These are phyloP conservation scores for Chaetoderma sp. DNA, from an alignment of 2,888 invertebrate genomes.

Conservation along the genomic window DNA sequence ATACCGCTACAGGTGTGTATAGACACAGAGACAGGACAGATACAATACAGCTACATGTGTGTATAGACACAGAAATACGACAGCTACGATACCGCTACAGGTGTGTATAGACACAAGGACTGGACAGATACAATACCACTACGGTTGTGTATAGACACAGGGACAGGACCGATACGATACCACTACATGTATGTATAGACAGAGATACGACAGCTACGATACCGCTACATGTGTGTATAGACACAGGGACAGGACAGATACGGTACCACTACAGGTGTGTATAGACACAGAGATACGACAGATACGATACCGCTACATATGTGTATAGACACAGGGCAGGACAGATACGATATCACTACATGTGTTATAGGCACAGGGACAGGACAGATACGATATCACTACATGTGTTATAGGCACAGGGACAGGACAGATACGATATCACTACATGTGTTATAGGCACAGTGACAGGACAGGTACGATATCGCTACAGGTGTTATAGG, in stretches of 20 bases:
- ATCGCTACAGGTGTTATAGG: too few relatives aligned
- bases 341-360: conserved; percentile 43
- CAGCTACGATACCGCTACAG: conserved; percentile 45
- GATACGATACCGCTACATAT: too few relatives aligned
- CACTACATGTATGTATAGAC: conserved; percentile 44
- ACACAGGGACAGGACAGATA: conserved; percentile 51
- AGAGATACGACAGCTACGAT: too few relatives aligned
- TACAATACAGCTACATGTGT: too few relatives aligned
- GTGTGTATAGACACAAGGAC: conserved; percentile 37
- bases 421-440: conserved; percentile 47
- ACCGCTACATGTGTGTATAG: too few relatives aligned
- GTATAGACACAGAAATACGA: conserved; percentile 53
- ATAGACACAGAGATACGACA: neutral
- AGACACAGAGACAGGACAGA: too few relatives aligned
- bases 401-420: conserved; percentile 52
- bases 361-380: conserved; percentile 38
- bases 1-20: conserved; percentile 48
- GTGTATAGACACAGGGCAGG: conserved; percentile 52
- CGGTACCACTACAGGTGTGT: conserved; percentile 48
- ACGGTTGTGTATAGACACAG: conserved; percentile 54
- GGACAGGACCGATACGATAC: conserved; percentile 47
- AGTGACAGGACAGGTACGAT: too few relatives aligned
- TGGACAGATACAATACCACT: too few relatives aligned
- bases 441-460: conserved; percentile 43
- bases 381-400: too few relatives aligned